Conservation (phyloP, 2,797 vertebrate species). For the Enteromius unitaeniatus region DNA sequence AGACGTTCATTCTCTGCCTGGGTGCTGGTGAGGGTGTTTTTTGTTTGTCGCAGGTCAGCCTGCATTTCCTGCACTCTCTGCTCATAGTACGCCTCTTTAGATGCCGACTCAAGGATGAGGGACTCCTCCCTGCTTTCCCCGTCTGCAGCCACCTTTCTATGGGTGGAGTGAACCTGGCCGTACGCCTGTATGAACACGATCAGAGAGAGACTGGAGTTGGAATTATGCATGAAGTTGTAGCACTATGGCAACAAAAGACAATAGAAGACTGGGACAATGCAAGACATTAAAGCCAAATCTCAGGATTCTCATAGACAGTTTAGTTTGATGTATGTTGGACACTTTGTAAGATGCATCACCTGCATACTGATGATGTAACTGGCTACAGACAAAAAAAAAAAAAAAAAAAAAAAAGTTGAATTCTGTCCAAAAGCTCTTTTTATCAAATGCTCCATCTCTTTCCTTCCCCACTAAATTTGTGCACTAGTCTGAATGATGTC, state of each 20-base stretch:
- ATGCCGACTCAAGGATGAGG: constrained; percentile 94
- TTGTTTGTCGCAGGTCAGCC: constrained; percentile 89
- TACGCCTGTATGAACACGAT: constrained; percentile 82
- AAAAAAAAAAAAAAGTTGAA: background rate
- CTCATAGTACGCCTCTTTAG: constrained; percentile 95
- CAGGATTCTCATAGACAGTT: constrained; percentile 27
- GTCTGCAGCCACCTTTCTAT: constrained; percentile 96
- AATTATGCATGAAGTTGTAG: background rate
- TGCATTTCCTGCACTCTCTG: constrained; percentile 93
- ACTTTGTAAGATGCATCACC: constrained; percentile 3
- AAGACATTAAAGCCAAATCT: background rate
- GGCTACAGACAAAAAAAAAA: constrained; percentile 8
- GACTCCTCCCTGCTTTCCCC: constrained; percentile 97
- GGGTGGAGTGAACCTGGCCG: constrained; percentile 93
- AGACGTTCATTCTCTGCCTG: constrained; percentile 93
- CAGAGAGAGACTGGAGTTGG: background rate
- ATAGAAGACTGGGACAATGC: background rate
- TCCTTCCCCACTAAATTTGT: background rate
- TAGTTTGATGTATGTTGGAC: background rate
- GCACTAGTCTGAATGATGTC: constrained; percentile 35
- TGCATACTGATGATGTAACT: constrained; percentile 22
- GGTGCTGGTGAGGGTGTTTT: constrained; percentile 82
- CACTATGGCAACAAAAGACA: background rate
- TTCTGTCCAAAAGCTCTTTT: background rate
- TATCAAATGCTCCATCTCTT: background rate